Evolutionary conservation across 2,888 invertebrate species (phyloP), one percentile per base, ranked within the genome.

Genomic region (Agrochola macilenta): DNA sequence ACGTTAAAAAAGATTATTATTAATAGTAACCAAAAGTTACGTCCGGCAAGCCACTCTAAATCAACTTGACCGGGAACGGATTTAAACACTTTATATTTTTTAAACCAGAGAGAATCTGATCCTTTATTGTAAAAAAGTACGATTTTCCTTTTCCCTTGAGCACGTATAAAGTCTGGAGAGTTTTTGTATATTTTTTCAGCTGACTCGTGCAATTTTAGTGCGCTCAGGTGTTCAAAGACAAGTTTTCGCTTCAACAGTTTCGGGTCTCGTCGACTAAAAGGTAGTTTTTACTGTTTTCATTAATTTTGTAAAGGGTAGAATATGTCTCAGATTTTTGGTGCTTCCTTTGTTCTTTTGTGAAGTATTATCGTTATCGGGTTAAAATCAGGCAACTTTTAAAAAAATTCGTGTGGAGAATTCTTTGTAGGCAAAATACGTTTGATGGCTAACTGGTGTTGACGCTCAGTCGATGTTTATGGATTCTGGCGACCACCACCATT

Each of bases 191-290:
- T 61, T 84, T 79, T 84, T 79, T 65, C 17, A 71, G 75, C 84
- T 81, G 74, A 87, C 63, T 75, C 57, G 72, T 76, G 71, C 79
- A 87, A 76, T 69, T 60, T 71, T 66, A 73, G 78, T 61, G 79
- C 65, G 81, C 76, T 84, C 87, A 88, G 88, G 87, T 87, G 88
- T 81, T 82, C 79, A 83, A 81, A 74, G 79, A 70, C 75, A 71
- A 81, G 72, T 78, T 83, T 73, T 63, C 82, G 74, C 82, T 88
- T 68, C 69, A 82, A 65, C 66, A 61, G 77, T 75, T 87, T 87
- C 11, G 75, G 84, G 73, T 46, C 52, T 43, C 58, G 35, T 5
- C 26, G 69, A 30, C 54, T 57, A 69, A 80, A 78, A 66, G 79
- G 60, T 61, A 72, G 69, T 61, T 86, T 83, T 86, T 83, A 83